These are phyloP conservation scores for Oophaga pumilio DNA, from an alignment of 2,113 vertebrate species.

Conservation along the genomic window DNA sequence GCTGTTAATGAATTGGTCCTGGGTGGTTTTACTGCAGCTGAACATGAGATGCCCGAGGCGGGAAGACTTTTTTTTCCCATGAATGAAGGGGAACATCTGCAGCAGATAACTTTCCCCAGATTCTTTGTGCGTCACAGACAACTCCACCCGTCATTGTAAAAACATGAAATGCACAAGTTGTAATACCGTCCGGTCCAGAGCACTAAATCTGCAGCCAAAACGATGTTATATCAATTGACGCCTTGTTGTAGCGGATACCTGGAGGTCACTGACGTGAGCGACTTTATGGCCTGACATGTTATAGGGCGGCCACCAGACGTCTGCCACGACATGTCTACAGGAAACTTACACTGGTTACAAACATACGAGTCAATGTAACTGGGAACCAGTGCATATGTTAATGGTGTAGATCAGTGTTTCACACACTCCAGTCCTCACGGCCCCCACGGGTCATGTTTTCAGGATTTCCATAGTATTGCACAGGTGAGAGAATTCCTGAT, in stretches of 20 bases:
- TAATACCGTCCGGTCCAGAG: not conserved
- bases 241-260: not conserved
- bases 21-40: not conserved
- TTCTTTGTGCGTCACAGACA: constrained; percentile 33
- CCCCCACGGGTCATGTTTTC: too few relatives aligned
- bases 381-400: too few relatives aligned
- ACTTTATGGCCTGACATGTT: not conserved
- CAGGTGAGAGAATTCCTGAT: too few relatives aligned
- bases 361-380: too few relatives aligned
- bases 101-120: constrained; percentile 40
- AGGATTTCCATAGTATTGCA: too few relatives aligned
- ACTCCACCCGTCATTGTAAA: constrained; percentile 41
- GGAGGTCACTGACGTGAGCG: not conserved
- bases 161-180: not conserved
- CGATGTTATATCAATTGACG: not conserved
- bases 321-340: not conserved
- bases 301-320: constrained; percentile 8
- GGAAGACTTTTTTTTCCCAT: constrained; percentile 27
- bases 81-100: constrained; percentile 51
- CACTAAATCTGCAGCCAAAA: not conserved
- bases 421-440: too few relatives aligned
- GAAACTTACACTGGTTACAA: not conserved
- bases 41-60: not conserved
- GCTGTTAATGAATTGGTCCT: not conserved
- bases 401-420: too few relatives aligned